A percentile compares a stretch with the other conserved stretches of the same genome.
phyloP scores from a whole-genome alignment of 2,113 vertebrate genomes.

The Podocnemis expansa region DNA sequence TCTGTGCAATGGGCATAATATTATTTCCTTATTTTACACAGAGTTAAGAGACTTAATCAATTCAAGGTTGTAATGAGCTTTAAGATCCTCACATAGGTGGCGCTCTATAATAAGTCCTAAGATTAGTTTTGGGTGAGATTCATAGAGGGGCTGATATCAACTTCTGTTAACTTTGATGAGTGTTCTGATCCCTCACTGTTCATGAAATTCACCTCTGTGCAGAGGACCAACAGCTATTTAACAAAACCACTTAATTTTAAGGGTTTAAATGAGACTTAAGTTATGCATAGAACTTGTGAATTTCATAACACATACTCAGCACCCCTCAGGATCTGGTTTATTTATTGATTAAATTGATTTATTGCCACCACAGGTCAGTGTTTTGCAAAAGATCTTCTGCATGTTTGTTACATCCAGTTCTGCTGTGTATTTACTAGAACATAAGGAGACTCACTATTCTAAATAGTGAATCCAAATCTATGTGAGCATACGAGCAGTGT shows the following conservation, averaged over 20 bases:
- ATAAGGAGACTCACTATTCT: not conserved
- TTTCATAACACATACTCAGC: not conserved
- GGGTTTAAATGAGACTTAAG: not conserved
- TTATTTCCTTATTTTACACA: not conserved
- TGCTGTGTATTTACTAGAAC: not conserved
- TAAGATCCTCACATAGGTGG: not conserved
- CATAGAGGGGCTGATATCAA: not conserved
- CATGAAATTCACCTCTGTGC: not conserved
- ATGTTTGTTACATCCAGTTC: not conserved
- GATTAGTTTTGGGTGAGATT: not conserved
- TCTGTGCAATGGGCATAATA: not conserved
- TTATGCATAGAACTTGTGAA: not conserved
- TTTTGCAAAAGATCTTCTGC: not conserved
- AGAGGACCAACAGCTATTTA: not conserved
- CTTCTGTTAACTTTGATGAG: no score
- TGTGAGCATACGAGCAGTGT: not conserved
- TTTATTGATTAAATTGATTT: not conserved
- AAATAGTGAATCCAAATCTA: not conserved
- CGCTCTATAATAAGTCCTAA: not conserved
- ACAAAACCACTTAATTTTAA: not conserved
- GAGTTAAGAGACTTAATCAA: not conserved
- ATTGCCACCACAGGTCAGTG: not conserved
- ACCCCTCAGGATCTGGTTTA: not conserved
- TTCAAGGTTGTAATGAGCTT: not conserved
- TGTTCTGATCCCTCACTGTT: not conserved